Base-by-base conservation (phyloP, 1,140 invertebrate species). In the Drosophila simulans region DNA sequence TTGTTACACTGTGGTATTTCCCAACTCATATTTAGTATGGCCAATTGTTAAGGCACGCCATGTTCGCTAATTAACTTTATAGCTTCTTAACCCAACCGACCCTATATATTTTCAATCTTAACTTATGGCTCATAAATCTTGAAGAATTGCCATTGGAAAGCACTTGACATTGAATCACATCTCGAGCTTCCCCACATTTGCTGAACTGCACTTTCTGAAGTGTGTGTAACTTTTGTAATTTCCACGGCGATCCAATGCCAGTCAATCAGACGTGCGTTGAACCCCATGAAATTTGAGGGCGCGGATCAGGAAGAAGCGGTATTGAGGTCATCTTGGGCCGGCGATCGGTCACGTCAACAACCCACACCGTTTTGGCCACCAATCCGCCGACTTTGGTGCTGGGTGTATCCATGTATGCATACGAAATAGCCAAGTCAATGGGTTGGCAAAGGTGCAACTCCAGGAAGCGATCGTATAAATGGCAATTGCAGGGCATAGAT, bases 261-360 rank as follows among this genome's bases (percentile, higher is more conserved):
- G 15, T 34, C 20, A 49, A 42, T 63, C 42, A 45, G 37, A 78
- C 62, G 75, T 80, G 57, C 77, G 49, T 73, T 73, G 75, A 68
- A 80, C 74, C 27, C 34, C 5, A 31, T 31, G 15, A 49, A 7
- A 27, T 27, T 7, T 27, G 5, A 27, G 27, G 27, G 27, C 27
- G 10, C 35, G 35, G n/a, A 5, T 11, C n/a, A 45, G 55, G 31
- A 58, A 58, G n/a, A 13, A 52, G 54, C 45, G 53, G 20, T 34
- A 79, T 74, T 78, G 69, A 74, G 77, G 75, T 60, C 75, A 59
- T 43, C 43, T 52, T 13, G 43, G 39, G 48, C 25, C 42, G 12
- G 17, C 37, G 27, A 55, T 13, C 22, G 25, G 48, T 49, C 48
- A 49, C 48, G 48, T 49, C 48, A 31, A 5, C 48, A 27, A 8